Conservation (phyloP, 2,113 vertebrate genomes). For the Lasiurus borealis region DNA sequence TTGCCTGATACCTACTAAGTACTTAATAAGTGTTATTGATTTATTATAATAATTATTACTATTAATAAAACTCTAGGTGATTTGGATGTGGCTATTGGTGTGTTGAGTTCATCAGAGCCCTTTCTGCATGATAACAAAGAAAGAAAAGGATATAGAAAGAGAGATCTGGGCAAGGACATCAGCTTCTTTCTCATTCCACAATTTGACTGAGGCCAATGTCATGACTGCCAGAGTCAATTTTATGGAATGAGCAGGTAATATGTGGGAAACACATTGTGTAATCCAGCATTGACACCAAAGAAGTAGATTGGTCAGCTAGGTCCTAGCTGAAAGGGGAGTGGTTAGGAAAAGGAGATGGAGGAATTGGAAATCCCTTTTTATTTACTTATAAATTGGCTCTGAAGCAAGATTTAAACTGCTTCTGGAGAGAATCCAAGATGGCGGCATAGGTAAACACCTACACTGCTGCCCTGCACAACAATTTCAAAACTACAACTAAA, state of each 20-base stretch:
- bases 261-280: background rate
- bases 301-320: background rate
- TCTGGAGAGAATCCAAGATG: too few species aligned
- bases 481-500: too few species aligned
- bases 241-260: background rate
- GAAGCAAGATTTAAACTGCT: background rate
- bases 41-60: background rate
- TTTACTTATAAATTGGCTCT: background rate
- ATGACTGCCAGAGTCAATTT: background rate
- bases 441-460: too few species aligned
- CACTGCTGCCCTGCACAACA: too few species aligned
- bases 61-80: background rate
- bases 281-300: background rate
- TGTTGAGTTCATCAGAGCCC: background rate
- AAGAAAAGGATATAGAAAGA: constrained; percentile 5
- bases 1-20: background rate
- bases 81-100: background rate
- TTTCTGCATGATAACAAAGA: background rate
- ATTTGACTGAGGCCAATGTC: background rate
- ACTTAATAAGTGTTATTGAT: background rate
- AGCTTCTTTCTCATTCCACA: background rate
- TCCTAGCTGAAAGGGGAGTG: background rate
- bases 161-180: background rate
- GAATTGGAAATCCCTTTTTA: background rate
- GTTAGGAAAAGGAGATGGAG: background rate